phyloP scores from a whole-genome alignment of 1,140 invertebrate genomes.

The Frieseomelitta varia region DNA sequence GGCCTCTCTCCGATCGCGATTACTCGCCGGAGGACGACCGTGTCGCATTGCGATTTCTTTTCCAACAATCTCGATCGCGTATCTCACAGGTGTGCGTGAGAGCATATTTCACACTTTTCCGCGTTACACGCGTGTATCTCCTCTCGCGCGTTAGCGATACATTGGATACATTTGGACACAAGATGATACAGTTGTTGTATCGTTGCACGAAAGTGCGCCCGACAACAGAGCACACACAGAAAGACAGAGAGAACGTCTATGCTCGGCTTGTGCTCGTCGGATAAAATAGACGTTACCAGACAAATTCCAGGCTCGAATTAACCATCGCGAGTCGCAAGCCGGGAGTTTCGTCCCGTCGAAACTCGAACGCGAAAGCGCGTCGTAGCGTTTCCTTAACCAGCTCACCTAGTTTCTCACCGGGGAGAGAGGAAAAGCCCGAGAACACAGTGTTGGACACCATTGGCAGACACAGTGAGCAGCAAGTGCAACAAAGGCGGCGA shows the following conservation, averaged over 20 bases:
- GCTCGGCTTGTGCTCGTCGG: not conserved
- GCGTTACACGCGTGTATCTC: too few species aligned
- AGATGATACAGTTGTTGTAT: not conserved
- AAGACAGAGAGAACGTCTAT: not conserved
- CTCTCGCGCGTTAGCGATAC: not conserved
- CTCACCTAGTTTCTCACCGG: slow-evolving; percentile 45
- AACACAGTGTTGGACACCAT: too few species aligned
- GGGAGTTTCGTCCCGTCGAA: not conserved
- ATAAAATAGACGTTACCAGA: slow-evolving; percentile 12
- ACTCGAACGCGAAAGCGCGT: slow-evolving; percentile 48
- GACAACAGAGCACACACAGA: not conserved
- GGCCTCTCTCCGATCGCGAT: not conserved
- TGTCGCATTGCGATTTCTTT: not conserved
- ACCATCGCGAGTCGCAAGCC: not conserved
- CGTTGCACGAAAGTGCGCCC: not conserved
- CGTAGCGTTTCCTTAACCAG: slow-evolving; percentile 31
- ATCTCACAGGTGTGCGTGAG: not conserved
- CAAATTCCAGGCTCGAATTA: slow-evolving; percentile 37
- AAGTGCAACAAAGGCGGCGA: slow-evolving; percentile 35
- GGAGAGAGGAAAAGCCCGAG: slow-evolving; percentile 53
- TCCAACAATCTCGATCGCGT: not conserved
- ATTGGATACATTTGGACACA: not conserved
- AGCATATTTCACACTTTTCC: not conserved
- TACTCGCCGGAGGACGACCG: not conserved
- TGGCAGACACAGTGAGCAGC: not conserved